Percentiles rank a stretch among this genome's conserved stretches.
These are phyloP conservation scores for Carduelis carduelis DNA, from an alignment of 2,797 vertebrate species.

Conservation along the genomic window DNA sequence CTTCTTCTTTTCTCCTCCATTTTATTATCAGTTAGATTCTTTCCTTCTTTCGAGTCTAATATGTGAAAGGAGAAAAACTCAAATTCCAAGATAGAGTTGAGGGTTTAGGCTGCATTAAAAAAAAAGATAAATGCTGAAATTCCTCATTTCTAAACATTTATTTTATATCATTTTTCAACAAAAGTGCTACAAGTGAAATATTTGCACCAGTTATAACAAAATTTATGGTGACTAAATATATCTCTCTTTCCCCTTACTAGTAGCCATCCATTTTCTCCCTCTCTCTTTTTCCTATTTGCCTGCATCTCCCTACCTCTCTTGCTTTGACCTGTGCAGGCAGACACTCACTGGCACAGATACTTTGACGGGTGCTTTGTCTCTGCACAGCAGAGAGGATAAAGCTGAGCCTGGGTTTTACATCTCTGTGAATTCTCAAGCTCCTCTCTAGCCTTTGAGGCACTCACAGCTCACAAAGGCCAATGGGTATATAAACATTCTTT, in stretches of 20 bases:
- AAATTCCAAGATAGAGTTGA: background rate
- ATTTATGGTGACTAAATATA: background rate
- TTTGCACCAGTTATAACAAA: background rate
- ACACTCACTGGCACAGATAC: background rate
- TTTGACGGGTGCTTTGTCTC: background rate
- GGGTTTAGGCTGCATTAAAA: background rate
- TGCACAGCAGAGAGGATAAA: background rate
- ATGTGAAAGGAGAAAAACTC: background rate
- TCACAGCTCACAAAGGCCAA: background rate
- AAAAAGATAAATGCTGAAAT: background rate
- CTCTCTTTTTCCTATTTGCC: background rate
- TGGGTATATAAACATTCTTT: background rate
- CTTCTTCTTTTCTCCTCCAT: background rate
- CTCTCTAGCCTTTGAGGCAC: background rate
- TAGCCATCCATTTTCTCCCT: background rate
- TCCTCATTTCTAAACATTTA: background rate
- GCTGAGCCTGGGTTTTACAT: background rate
- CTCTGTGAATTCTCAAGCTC: background rate
- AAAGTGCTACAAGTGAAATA: background rate
- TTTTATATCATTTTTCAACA: background rate
- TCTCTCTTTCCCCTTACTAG: background rate
- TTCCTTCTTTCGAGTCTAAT: background rate
- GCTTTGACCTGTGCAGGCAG: background rate
- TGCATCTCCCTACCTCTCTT: background rate
- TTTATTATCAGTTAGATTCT: background rate